phyloP scores from a whole-genome alignment of 2,113 vertebrate species.

The Cyprinus carpio region DNA sequence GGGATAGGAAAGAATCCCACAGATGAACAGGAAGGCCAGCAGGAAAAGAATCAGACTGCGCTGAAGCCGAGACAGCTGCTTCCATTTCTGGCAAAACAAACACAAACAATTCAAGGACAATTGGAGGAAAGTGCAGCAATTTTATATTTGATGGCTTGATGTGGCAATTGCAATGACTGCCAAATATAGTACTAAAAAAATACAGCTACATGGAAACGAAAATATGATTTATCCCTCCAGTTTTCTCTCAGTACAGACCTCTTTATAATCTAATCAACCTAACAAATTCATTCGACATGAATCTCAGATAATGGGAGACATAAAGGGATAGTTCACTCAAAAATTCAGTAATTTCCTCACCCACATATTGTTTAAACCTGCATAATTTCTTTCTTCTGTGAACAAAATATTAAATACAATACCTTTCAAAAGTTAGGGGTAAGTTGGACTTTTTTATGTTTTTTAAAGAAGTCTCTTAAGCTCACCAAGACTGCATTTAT shows the following conservation, averaged over 20 bases:
- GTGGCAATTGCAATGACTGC: background rate
- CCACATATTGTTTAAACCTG: background rate
- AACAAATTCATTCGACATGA: too few relatives aligned
- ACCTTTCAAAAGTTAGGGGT: background rate
- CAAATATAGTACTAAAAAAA: background rate
- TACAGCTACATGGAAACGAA: background rate
- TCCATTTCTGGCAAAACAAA: slow-evolving; percentile 85
- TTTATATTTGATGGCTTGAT: background rate
- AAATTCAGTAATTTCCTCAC: background rate
- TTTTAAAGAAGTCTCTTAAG: background rate
- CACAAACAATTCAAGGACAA: slow-evolving; percentile 20
- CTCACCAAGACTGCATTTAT: background rate
- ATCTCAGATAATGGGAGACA: background rate
- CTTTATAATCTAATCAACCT: too few relatives aligned
- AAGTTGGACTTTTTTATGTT: background rate
- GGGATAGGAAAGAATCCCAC: slow-evolving; percentile 80
- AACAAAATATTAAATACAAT: background rate
- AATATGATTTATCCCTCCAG: too few relatives aligned
- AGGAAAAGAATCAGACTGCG: slow-evolving; percentile 85
- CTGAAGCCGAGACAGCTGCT: slow-evolving; percentile 93
- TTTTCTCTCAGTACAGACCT: too few relatives aligned
- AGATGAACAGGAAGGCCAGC: slow-evolving; percentile 78
- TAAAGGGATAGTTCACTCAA: too few relatives aligned
- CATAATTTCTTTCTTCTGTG: background rate
- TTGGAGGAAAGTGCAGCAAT: slow-evolving; percentile 42